Conservation (phyloP, 2,113 vertebrate species). For the Rhadina sibilatrix region DNA sequence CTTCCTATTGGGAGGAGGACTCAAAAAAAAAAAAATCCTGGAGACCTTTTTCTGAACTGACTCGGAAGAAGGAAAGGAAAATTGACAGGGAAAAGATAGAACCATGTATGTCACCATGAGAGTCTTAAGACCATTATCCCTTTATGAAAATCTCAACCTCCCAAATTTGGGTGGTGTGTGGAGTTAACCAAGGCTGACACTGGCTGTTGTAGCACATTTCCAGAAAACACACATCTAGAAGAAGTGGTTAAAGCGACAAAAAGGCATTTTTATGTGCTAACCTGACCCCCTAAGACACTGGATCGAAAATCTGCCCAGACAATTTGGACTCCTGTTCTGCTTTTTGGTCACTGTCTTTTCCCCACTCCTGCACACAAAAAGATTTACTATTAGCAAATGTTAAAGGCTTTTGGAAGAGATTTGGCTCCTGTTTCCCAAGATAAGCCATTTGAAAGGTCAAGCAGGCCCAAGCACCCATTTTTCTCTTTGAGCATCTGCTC, state of each 20-base stretch:
- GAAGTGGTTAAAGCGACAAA: not conserved
- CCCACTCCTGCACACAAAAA: accelerated
- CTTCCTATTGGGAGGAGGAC: not conserved
- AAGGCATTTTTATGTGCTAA: not conserved
- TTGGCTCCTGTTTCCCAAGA: not conserved
- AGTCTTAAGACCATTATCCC: not conserved
- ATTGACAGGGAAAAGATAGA: not conserved
- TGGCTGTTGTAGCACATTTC: not conserved
- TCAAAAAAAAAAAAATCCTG: not conserved
- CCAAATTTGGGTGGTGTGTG: not conserved
- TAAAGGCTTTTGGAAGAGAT: not conserved
- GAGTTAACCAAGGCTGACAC: not conserved
- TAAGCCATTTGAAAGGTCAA: not conserved
- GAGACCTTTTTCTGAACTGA: not conserved
- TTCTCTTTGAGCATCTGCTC: not conserved
- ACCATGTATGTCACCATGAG: accelerated
- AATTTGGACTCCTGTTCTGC: not conserved
- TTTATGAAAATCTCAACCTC: not conserved
- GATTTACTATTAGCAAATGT: not conserved
- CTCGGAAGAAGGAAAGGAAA: not conserved
- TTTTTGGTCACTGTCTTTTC: not conserved
- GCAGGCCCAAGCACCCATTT: not conserved
- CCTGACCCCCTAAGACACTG: not conserved
- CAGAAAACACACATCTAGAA: not conserved
- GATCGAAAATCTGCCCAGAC: not conserved